Percentiles rank a stretch among this genome's conserved stretches.
phyloP scores from a whole-genome alignment of 1,140 invertebrate genomes.

The Polyergus mexicanus region DNA sequence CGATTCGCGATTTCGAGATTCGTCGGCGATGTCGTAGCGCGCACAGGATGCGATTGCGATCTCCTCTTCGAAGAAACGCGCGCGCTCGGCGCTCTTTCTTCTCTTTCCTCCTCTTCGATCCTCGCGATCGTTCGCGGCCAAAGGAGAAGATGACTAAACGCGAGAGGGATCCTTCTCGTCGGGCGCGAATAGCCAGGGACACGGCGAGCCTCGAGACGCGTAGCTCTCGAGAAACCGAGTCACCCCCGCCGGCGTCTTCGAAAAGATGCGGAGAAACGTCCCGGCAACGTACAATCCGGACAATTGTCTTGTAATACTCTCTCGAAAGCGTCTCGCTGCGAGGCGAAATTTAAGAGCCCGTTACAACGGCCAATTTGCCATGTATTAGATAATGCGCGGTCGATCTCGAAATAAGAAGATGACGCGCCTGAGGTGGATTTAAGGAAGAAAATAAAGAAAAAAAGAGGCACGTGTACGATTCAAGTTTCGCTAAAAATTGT shows the following conservation, averaged over 20 bases:
- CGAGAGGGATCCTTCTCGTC: slow-evolving; percentile 71
- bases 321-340: slow-evolving; percentile 46
- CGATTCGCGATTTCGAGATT: slow-evolving; percentile 64
- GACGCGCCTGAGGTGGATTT: neutral
- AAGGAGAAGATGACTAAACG: slow-evolving; percentile 73
- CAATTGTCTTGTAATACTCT: slow-evolving; percentile 38
- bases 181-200: slow-evolving; percentile 64
- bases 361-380: slow-evolving; percentile 34
- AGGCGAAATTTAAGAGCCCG: slow-evolving; percentile 49
- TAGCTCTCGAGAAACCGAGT: slow-evolving; percentile 30
- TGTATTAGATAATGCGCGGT: slow-evolving; percentile 32
- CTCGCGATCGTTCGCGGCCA: slow-evolving; percentile 42
- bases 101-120: slow-evolving; percentile 47
- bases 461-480: neutral
- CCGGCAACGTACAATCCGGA: slow-evolving; percentile 39
- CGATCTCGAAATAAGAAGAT: neutral
- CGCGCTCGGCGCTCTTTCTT: slow-evolving; percentile 43
- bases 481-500: neutral
- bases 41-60: slow-evolving; percentile 65
- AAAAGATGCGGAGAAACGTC: slow-evolving; percentile 27
- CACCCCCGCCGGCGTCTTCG: slow-evolving; percentile 35
- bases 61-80: slow-evolving; percentile 1
- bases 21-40: slow-evolving; percentile 68
- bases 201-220: slow-evolving; percentile 33
- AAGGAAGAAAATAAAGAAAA: neutral